Base-by-base conservation (phyloP, 2,888 invertebrate species). In the Sipha maydis region DNA sequence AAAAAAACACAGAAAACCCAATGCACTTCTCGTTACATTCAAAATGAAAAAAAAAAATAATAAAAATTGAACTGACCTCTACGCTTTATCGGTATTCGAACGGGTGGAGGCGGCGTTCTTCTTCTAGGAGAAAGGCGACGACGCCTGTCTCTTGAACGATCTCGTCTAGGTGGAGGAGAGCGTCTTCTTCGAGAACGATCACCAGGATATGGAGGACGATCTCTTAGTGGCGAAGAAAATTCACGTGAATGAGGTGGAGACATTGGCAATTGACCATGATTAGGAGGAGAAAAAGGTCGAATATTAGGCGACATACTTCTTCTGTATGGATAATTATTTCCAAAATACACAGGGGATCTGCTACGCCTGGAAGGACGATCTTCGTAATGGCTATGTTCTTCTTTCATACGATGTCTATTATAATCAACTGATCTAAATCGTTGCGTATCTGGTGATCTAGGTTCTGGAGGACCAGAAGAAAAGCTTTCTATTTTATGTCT, bases 401-500 rank as follows among this genome's bases (percentile, higher is more conserved):
- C 80, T 31, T 88, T 88, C 11, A 38, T 9, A 41, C 75, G 88
- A 67, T 75, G 82, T 76, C 88, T 88, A 67, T 67, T 69, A 67
- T 34, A 73, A 88, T 88, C 88, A 73, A 38, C 19, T 11, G 80
- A n/a, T 61, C 88, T 80, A 67, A 61, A 88, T 25, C 75, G 88
- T 61, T 78, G 79, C 38, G 67, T 82, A 41, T 80, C 80, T 48
- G 88, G 88, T 75, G 88, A 82, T 75, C 82, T 82, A 38, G 88
- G 88, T 88, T 88, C 88, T 75, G 88, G 88, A 34, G 73, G 86
- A 31, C 86, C 61, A 82, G 80, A 82, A 80, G 73, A 54, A 82
- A 76, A 88, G 21, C 56, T 86, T 0, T 79, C 73, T 56, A 86
- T 86, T 31, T 79, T 86, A 28, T 21, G 28, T 56, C 79, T 86